A percentile compares a stretch with the other conserved stretches of the same genome.
Conservation (phyloP, 2,113 vertebrate genomes). For the Australoheros scitulus region DNA sequence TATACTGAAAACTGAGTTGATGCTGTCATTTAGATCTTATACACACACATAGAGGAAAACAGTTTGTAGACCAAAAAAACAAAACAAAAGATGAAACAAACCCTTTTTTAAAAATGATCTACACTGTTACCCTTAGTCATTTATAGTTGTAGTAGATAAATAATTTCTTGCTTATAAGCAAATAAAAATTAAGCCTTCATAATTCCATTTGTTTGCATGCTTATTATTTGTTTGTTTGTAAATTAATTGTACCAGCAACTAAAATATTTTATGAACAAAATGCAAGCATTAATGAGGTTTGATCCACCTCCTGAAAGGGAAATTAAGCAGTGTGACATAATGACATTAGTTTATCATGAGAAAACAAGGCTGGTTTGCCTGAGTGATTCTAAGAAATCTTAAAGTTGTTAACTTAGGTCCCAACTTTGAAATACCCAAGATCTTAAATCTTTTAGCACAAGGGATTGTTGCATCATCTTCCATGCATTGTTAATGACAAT, state of each 20-base stretch:
- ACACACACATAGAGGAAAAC: not conserved
- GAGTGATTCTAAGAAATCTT: conserved; percentile 3
- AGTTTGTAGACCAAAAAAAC: not conserved
- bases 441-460: conserved; percentile 21
- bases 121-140: not conserved
- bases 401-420: conserved; percentile 12
- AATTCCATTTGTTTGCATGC: not conserved
- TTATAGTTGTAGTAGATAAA: not conserved
- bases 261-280: conserved; percentile 1
- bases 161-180: not conserved
- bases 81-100: not conserved
- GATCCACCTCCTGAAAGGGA: not conserved
- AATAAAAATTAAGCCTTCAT: not conserved
- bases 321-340: not conserved
- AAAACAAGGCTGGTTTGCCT: not conserved
- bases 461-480: conserved; percentile 9
- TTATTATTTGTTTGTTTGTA: not conserved
- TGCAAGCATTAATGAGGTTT: not conserved
- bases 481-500: conserved; percentile 20
- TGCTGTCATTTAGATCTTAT: not conserved
- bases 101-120: not conserved
- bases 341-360: conserved; percentile 17
- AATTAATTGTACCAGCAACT: not conserved
- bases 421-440: not conserved
- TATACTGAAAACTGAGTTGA: conserved; percentile 8